These are phyloP conservation scores for Odontomyia ornata DNA, from an alignment of 2,888 invertebrate species.

Conservation along the genomic window DNA sequence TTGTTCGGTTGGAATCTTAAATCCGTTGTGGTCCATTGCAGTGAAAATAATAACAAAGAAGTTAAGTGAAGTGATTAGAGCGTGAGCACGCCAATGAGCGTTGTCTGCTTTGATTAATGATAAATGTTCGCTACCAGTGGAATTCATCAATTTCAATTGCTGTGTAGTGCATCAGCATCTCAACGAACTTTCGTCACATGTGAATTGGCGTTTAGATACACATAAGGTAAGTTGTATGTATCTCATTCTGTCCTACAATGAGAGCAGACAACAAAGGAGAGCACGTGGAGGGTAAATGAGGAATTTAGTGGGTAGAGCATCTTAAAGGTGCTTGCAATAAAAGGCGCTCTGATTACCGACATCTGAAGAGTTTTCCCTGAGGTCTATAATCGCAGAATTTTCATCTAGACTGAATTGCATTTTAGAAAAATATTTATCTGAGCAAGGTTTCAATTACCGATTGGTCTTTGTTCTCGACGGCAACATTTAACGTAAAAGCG, in stretches of 20 bases:
- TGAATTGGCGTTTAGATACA: neutral
- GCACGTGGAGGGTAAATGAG: neutral
- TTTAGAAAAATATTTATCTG: no score
- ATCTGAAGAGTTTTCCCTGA: neutral
- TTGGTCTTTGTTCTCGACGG: no score
- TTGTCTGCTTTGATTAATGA: neutral
- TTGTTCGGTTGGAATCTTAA: neutral
- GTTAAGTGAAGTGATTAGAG: neutral
- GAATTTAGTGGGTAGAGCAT: neutral
- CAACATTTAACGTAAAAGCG: no score
- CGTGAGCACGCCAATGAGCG: neutral
- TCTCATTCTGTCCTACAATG: neutral
- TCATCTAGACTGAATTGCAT: no score
- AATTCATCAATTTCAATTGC: conserved; percentile 11
- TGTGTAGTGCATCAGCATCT: neutral
- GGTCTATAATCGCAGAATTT: no score
- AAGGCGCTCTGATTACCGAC: neutral
- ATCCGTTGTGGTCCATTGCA: neutral
- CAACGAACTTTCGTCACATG: neutral
- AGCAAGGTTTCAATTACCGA: no score
- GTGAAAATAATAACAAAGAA: conserved; percentile 1
- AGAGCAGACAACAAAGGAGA: conserved; percentile 15
- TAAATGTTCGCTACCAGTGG: neutral
- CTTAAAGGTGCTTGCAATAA: neutral
- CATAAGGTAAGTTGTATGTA: conserved; percentile 12